A percentile compares a stretch with the other conserved stretches of the same genome.
Conservation (phyloP, 2,113 vertebrate genomes). For the Phrynosoma platyrhinos region DNA sequence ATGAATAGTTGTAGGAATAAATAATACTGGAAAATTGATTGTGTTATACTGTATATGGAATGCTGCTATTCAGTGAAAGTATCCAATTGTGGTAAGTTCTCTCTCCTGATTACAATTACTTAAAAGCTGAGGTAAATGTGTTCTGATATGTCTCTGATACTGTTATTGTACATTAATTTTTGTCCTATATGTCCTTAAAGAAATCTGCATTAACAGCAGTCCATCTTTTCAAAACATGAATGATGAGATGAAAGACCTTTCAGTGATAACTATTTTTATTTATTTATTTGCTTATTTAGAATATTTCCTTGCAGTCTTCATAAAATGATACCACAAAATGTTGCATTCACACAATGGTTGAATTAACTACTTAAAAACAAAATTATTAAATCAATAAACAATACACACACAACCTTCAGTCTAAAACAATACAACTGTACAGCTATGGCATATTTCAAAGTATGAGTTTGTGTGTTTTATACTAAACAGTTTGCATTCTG, state of each 20-base stretch:
- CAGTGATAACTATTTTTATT: neutral
- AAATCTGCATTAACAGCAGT: conserved; percentile 19
- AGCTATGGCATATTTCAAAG: neutral
- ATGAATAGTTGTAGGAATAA: conserved; percentile 67
- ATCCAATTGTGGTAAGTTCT: conserved; percentile 69
- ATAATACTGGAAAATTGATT: conserved; percentile 73
- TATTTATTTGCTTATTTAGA: neutral
- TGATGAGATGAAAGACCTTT: neutral
- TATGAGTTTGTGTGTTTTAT: neutral
- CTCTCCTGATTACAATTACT: conserved; percentile 76
- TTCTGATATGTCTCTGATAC: conserved; percentile 69
- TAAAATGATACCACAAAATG: neutral
- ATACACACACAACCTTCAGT: neutral
- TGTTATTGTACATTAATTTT: conserved; percentile 65
- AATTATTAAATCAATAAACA: neutral
- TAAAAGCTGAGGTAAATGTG: conserved; percentile 65
- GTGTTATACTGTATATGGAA: conserved; percentile 66
- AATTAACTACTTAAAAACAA: neutral
- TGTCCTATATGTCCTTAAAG: conserved; percentile 58
- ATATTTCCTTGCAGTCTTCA: neutral
- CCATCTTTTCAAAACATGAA: conserved; percentile 5
- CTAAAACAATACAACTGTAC: neutral
- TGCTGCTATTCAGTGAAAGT: conserved; percentile 72
- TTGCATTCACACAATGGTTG: neutral
- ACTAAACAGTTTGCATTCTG: neutral